Percentiles rank a stretch among this genome's conserved stretches.
Conservation (phyloP, 1,140 invertebrate genomes). For the Orius insidiosus region DNA sequence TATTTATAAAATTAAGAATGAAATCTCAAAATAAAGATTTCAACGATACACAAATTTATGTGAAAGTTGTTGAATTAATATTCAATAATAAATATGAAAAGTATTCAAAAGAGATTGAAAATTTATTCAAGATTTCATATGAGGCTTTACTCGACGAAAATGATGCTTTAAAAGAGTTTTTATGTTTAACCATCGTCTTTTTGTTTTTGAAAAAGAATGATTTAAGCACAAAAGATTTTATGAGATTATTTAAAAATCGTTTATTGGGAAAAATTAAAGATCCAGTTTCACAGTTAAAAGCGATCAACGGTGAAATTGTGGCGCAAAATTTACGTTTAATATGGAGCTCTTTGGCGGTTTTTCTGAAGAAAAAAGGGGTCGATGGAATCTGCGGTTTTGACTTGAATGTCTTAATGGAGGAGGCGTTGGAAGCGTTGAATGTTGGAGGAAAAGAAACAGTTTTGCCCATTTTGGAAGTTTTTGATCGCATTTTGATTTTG, state of each 20-base stretch:
- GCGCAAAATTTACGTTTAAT: background rate
- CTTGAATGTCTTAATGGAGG: constrained; percentile 9
- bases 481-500: constrained; percentile 10
- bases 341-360: background rate
- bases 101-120: too few relatives aligned
- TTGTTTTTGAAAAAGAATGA: background rate
- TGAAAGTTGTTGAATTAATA: too few relatives aligned
- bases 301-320: background rate
- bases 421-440: constrained; percentile 18
- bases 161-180: background rate
- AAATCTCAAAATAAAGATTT: too few relatives aligned
- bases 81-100: too few relatives aligned
- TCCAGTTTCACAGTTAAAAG: background rate
- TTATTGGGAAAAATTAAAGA: background rate
- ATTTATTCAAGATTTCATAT: too few relatives aligned
- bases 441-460: constrained; percentile 17
- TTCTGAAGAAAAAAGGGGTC: background rate
- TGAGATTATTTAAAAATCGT: background rate
- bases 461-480: constrained; percentile 14
- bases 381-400: background rate
- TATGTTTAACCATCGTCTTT: background rate
- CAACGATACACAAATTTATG: too few relatives aligned
- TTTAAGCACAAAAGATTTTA: background rate
- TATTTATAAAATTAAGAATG: too few relatives aligned
- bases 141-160: background rate